Evolutionary conservation across 2,888 invertebrate genomes (phyloP).

Genomic region (Cataglyphis rosenhaueri): DNA sequence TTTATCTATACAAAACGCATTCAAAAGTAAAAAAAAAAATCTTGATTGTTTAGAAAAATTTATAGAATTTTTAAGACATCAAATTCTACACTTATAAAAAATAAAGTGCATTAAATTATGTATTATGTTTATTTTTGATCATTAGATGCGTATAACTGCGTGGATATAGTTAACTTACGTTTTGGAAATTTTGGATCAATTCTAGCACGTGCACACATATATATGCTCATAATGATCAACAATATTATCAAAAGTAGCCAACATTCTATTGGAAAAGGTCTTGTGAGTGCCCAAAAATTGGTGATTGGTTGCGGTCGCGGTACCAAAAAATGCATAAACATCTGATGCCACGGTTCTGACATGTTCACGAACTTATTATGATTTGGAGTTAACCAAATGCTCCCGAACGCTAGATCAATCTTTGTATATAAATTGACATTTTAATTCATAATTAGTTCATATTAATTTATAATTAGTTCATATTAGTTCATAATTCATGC

Average conservation of each 20-base stretch:
- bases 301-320: slow-evolving; percentile 79
- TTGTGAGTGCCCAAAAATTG: slow-evolving; percentile 80
- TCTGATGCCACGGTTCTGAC: slow-evolving; percentile 77
- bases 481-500: too few species aligned
- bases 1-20: not conserved
- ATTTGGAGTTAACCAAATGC: slow-evolving; percentile 77
- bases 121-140: not conserved
- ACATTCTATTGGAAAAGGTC: slow-evolving; percentile 75
- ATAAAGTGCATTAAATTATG: not conserved
- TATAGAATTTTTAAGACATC: not conserved
- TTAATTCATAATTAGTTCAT: too few species aligned
- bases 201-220: slow-evolving; percentile 73
- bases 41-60: not conserved
- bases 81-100: not conserved
- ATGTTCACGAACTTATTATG: slow-evolving; percentile 72
- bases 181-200: slow-evolving; percentile 75
- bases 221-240: slow-evolving; percentile 70
- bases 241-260: slow-evolving; percentile 74
- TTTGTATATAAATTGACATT: slow-evolving; percentile 32
- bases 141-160: not conserved
- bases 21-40: not conserved
- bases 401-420: slow-evolving; percentile 80
- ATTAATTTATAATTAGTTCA: too few species aligned
- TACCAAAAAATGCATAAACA: slow-evolving; percentile 78
- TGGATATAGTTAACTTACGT: slow-evolving; percentile 65